These are phyloP conservation scores for Avahi laniger DNA, from an alignment of 2,797 vertebrate genomes.

Conservation along the genomic window DNA sequence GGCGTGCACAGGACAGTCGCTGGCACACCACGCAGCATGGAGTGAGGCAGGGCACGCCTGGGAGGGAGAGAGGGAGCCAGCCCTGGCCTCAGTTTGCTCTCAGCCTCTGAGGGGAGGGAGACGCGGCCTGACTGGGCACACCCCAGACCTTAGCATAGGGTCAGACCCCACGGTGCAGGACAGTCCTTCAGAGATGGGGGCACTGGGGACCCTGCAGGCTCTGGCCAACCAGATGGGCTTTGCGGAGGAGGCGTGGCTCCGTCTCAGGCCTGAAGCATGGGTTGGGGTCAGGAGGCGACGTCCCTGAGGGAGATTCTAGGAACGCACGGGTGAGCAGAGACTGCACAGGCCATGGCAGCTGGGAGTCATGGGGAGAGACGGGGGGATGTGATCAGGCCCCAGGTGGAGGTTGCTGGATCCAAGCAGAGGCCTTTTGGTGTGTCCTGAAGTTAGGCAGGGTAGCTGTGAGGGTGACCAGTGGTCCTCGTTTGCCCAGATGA, in stretches of 20 bases:
- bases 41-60: neutral
- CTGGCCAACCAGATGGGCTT: neutral
- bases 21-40: neutral
- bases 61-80: neutral
- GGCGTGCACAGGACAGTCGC: too few relatives aligned
- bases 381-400: fast-evolving
- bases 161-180: neutral
- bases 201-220: neutral
- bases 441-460: neutral
- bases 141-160: too few relatives aligned
- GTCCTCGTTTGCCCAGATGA: neutral
- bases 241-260: neutral
- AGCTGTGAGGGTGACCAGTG: neutral
- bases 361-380: neutral
- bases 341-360: neutral
- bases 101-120: neutral
- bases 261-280: too few relatives aligned
- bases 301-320: neutral
- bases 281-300: neutral
- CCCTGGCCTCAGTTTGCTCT: neutral
- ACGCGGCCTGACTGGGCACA: neutral
- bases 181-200: neutral
- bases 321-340: neutral
- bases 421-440: neutral
- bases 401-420: neutral